Percentiles rank a stretch among this genome's conserved stretches.
phyloP scores from a whole-genome alignment of 2,113 vertebrate species.

The Toxotes jaculatrix region DNA sequence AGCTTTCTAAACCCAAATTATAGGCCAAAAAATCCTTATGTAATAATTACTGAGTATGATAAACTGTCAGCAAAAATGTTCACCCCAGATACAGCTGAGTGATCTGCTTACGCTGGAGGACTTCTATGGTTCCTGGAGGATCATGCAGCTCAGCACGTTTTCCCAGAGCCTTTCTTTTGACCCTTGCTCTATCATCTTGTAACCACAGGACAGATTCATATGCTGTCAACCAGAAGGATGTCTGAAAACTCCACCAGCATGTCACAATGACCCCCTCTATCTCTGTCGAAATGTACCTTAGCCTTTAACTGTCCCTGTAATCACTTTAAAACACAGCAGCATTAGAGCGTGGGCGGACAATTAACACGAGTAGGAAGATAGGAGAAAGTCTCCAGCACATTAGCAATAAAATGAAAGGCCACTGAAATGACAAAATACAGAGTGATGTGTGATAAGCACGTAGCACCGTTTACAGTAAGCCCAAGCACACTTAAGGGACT shows the following conservation, averaged over 20 bases:
- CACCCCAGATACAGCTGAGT: conserved; percentile 44
- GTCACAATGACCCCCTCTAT: conserved; percentile 38
- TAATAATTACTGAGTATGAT: conserved; percentile 62
- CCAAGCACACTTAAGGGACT: conserved; percentile 49
- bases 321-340: not conserved
- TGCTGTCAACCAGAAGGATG: not conserved
- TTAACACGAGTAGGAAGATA: not conserved
- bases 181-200: conserved; percentile 51
- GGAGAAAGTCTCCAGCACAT: not conserved
- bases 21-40: conserved; percentile 45
- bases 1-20: conserved; percentile 68
- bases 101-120: conserved; percentile 24
- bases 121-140: conserved; percentile 19
- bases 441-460: conserved; percentile 63
- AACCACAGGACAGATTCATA: conserved; percentile 17
- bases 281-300: conserved; percentile 30
- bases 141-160: conserved; percentile 42
- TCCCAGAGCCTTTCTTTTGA: conserved; percentile 42
- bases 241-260: conserved; percentile 19
- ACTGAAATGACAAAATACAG: conserved; percentile 22
- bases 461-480: conserved; percentile 55
- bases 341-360: not conserved
- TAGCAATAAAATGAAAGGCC: conserved; percentile 8
- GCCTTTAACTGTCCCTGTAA: conserved; percentile 25
- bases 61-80: conserved; percentile 46